Evolutionary conservation across 2,113 vertebrate species (phyloP).

Genomic region (Oreochromis aureus): DNA sequence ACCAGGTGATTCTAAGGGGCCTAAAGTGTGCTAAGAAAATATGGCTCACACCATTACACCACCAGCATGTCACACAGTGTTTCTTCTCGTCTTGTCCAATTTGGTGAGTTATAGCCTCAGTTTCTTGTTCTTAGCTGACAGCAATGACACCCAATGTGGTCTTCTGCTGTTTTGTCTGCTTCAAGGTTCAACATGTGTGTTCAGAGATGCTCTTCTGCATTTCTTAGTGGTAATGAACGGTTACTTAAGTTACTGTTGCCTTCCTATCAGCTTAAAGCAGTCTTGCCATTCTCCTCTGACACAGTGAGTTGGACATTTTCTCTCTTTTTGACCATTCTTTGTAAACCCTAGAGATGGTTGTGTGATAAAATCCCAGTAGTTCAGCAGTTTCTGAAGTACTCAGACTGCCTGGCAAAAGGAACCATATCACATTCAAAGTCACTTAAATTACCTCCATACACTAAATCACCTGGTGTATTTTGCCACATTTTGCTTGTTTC

Average conservation of each 20-base stretch:
- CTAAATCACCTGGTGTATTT: neutral
- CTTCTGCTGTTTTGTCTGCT: neutral
- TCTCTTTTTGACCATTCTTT: neutral
- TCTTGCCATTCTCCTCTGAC: neutral
- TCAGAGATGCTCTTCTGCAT: neutral
- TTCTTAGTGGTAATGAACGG: neutral
- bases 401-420: neutral
- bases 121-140: neutral
- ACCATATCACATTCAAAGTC: neutral
- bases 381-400: neutral
- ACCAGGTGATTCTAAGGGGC: neutral
- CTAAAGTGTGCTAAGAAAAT: neutral
- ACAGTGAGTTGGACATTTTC: neutral
- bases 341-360: neutral
- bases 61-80: neutral
- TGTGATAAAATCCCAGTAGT: neutral
- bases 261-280: neutral
- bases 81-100: neutral
- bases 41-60: neutral
- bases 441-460: neutral
- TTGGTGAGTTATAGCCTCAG: neutral
- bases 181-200: neutral
- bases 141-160: neutral
- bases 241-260: neutral
- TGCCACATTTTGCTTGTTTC: neutral